Evolutionary conservation across 2,888 invertebrate species (phyloP), one percentile per base, ranked within the genome.

Genomic region (Tetranychus piercei): DNA sequence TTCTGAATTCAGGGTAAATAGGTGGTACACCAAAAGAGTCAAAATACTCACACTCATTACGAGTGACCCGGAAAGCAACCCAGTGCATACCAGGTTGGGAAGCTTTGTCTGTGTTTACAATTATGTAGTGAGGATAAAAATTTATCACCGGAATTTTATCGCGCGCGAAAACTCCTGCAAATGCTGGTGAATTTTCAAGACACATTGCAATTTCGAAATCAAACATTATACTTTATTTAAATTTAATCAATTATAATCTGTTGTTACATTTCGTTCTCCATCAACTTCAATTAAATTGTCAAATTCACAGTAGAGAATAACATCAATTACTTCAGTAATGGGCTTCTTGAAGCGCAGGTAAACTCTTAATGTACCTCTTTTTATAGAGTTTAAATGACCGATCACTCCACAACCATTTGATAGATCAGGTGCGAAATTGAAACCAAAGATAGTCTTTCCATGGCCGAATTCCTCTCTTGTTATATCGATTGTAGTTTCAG

Each of bases 1-100:
- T n/a, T n/a, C n/a, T n/a, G 4, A 65, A n/a, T 1, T 65, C 65
- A n/a, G 18, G 3, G n/a, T 65, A n/a, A 2, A 75, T 15, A 6
- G 75, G 75, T 1, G 75, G 75, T 6, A 75, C 20, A 22, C 75
- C 75, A 55, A n/a, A 75, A 1, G 73, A 69, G 43, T 75, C 75
- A 73, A 75, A 75, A 18, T 75, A 75, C 43, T 75, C 75, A 1
- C 73, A 45, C 3, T 45, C 67, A 75, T 73, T 22, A 18, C 18
- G n/a, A 3, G 34, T 9, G 1, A 22, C 5, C 18, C n/a, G 43
- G 6, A 75, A 69, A 11, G 73, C 73, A 11, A 75, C 22, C 75
- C 75, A 75, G n/a, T 75, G 75, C 23, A 18, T 18, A 1, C 75
- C 75, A 22, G 73, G 67, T 20, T 69, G 3, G 18, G 0, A 1